Evolutionary conservation across 1,140 invertebrate genomes (phyloP).

Genomic region (Gerris buenoi): DNA sequence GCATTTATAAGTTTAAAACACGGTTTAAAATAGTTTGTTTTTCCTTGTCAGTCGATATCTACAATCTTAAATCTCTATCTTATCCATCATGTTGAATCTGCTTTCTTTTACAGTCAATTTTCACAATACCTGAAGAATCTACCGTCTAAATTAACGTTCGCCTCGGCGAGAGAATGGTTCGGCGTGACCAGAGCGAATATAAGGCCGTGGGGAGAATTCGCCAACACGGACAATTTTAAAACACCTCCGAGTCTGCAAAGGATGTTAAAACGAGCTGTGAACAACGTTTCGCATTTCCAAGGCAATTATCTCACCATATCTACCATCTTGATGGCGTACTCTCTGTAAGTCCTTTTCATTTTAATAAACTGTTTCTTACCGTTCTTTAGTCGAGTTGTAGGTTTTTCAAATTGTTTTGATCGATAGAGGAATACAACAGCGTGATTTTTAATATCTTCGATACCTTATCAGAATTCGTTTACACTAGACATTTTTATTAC

Average conservation of each 20-base stretch:
- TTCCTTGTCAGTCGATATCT: too few species aligned
- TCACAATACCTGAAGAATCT: not conserved
- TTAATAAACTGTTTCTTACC: too few species aligned
- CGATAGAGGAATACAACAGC: too few species aligned
- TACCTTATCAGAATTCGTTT: too few species aligned
- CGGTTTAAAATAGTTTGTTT: too few species aligned
- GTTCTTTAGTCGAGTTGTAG: too few species aligned
- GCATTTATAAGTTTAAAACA: too few species aligned
- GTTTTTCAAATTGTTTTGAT: too few species aligned
- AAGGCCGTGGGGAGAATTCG: slow-evolving; percentile 44
- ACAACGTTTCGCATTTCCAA: slow-evolving; percentile 73
- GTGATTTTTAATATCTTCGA: too few species aligned
- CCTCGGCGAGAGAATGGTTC: slow-evolving; percentile 37
- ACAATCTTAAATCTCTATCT: too few species aligned
- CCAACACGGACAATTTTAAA: slow-evolving; percentile 47
- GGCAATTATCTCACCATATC: slow-evolving; percentile 79
- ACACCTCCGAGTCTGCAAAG: slow-evolving; percentile 47
- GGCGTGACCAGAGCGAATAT: slow-evolving; percentile 39
- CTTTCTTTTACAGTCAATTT: not conserved
- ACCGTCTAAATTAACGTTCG: not conserved
- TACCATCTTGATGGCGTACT: slow-evolving; percentile 61
- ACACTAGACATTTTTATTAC: too few species aligned
- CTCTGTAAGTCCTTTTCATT: slow-evolving; percentile 76
- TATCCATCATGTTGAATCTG: too few species aligned
- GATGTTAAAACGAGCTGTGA: slow-evolving; percentile 49